Conservation (phyloP, 2,113 vertebrate genomes). For the Sitta europaea region DNA sequence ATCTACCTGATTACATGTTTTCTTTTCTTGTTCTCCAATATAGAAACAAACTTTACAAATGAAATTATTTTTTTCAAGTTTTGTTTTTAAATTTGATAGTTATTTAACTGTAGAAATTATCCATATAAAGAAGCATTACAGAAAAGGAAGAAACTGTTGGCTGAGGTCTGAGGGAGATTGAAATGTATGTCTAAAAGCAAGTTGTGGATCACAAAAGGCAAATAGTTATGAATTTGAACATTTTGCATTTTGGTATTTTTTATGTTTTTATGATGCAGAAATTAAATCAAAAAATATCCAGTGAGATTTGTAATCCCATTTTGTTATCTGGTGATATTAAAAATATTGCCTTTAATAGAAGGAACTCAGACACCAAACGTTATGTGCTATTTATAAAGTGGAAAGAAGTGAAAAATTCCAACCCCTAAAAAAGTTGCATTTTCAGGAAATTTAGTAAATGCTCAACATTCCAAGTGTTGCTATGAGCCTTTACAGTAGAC, state of each 20-base stretch:
- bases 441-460: background rate
- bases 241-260: background rate
- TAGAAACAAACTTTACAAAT: background rate
- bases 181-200: slow-evolving; percentile 27
- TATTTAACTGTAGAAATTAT: background rate
- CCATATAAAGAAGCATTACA: background rate
- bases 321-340: background rate
- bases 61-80: background rate
- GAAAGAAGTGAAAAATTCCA: background rate
- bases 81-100: background rate
- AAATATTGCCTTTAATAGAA: background rate
- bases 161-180: background rate
- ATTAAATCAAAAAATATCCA: slow-evolving; percentile 39
- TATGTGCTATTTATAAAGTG: background rate
- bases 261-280: background rate
- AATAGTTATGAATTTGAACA: slow-evolving; percentile 10
- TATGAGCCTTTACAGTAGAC: background rate
- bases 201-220: background rate
- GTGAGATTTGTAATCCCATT: background rate
- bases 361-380: background rate
- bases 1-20: background rate
- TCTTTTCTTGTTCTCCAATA: background rate
- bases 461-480: background rate
- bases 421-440: background rate
- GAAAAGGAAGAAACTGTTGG: background rate